These are phyloP conservation scores for Etia nguti DNA, from an alignment of 2,113 vertebrate genomes.

Conservation along the genomic window DNA sequence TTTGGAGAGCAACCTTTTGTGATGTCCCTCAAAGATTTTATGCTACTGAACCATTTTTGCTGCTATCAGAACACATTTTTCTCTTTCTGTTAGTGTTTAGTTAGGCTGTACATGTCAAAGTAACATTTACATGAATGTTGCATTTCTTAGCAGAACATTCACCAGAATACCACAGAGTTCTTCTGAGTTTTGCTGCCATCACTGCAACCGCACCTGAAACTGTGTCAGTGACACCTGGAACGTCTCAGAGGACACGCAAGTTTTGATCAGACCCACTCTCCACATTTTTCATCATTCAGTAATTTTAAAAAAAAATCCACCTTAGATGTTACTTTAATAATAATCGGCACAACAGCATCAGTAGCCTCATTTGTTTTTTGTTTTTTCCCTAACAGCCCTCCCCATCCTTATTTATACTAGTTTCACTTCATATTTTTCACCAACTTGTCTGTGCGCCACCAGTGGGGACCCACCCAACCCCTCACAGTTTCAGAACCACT, in stretches of 20 bases:
- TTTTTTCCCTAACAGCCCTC: fast-evolving
- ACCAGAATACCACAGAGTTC: background rate
- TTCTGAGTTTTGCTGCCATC: background rate
- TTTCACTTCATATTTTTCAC: background rate
- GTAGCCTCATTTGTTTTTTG: background rate
- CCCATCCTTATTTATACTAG: background rate
- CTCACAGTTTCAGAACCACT: background rate
- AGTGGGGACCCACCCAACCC: background rate
- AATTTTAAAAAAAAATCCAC: fast-evolving
- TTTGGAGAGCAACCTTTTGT: background rate
- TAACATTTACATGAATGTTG: background rate
- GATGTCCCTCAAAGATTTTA: background rate
- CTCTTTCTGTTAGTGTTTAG: background rate
- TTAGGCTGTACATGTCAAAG: background rate
- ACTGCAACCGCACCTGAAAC: background rate
- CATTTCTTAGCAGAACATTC: background rate
- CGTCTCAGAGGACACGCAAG: background rate
- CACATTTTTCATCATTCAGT: background rate
- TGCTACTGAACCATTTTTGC: background rate
- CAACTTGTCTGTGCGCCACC: background rate
- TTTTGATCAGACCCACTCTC: background rate
- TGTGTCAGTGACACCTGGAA: background rate
- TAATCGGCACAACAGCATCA: background rate
- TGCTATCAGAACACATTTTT: background rate
- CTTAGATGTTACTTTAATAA: background rate